Conservation (phyloP, 92 coral and sea anemone species). For the Porites lobata region DNA sequence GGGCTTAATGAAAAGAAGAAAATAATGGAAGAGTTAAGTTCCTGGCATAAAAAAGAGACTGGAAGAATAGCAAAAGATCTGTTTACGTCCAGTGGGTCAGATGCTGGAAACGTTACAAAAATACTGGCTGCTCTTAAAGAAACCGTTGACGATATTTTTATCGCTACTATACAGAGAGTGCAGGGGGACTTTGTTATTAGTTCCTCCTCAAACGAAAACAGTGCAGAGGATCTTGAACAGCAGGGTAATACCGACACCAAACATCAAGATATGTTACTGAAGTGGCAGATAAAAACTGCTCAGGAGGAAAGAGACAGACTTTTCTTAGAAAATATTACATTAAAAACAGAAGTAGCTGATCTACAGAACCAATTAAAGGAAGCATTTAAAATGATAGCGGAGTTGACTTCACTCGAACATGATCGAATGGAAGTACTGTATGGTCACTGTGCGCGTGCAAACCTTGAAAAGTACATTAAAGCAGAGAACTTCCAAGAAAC, state of each 20-base stretch:
- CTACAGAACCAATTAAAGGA: neutral
- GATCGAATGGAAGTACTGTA: neutral
- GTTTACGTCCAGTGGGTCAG: neutral
- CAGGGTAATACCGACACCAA: neutral
- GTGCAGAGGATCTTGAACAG: neutral
- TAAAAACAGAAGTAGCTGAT: neutral
- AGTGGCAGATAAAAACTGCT: neutral
- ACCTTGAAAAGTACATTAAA: neutral
- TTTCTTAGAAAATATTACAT: neutral
- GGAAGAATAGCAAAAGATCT: constrained; percentile 1
- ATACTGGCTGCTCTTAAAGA: constrained; percentile 15
- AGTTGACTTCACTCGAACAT: neutral
- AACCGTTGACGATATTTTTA: constrained; percentile 26
- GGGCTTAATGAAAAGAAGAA: neutral
- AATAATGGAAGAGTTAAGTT: neutral
- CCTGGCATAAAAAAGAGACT: constrained; percentile 9
- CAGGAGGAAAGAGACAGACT: constrained; percentile 30
- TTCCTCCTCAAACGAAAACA: neutral
- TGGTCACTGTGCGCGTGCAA: neutral
- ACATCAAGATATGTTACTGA: neutral
- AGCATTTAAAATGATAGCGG: neutral
- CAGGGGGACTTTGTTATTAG: neutral
- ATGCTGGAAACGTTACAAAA: neutral
- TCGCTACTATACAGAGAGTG: constrained; percentile 16
- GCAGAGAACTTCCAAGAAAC: neutral